Base-by-base conservation (phyloP, 2,113 vertebrate genomes). In the Machaerirhynchus nigripectus region DNA sequence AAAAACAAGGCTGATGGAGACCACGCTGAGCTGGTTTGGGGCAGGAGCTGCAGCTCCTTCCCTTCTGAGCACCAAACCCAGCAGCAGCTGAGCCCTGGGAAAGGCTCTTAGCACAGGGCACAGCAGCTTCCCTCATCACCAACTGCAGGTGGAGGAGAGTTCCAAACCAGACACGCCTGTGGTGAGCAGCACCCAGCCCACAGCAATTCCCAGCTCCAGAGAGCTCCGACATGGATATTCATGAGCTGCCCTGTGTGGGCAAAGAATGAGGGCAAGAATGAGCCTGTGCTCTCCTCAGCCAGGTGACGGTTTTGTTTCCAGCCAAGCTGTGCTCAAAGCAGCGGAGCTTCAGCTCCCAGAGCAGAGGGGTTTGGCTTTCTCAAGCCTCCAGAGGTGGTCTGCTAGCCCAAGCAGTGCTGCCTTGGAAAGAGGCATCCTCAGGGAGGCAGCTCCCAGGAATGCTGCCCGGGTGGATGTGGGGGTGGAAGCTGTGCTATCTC, bases 131-230 rank as follows among this genome's bases (percentile, higher is more conserved):
- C 69, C 59, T 14, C 6, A 6, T 6, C 67, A 39, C 61, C 65
- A 21, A 6, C 17, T 2, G 13, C 57, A 53, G 0, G 0, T 5
- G 28, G 35, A 56, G 44, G 5, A 27, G 21, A 30, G 40, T 1
- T 53, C 35, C 73, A 20, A 61, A 50, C 6, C 27, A 49, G n/a
- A 31, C 21, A 13, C 0, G 0, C 33, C 77, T 28, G 15, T 3
- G 4, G 35, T 10, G 67, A 84, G 89, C 12, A 10, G 74, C 64
- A 69, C 63, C 23, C 55, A 63, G 53, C 57, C 61, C 8, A 53
- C 40, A 80, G 53, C 60, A 59, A 37, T 2, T 65, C 24, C 67
- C 57, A 64, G 44, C 42, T 63, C 56, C 61, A 24, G 13, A 24
- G 0, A 79, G 37, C 53, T 71, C 80, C 23, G 47, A 28, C 1